Conservation (phyloP, 2,797 vertebrate genomes). For the Hirundo rustica region DNA sequence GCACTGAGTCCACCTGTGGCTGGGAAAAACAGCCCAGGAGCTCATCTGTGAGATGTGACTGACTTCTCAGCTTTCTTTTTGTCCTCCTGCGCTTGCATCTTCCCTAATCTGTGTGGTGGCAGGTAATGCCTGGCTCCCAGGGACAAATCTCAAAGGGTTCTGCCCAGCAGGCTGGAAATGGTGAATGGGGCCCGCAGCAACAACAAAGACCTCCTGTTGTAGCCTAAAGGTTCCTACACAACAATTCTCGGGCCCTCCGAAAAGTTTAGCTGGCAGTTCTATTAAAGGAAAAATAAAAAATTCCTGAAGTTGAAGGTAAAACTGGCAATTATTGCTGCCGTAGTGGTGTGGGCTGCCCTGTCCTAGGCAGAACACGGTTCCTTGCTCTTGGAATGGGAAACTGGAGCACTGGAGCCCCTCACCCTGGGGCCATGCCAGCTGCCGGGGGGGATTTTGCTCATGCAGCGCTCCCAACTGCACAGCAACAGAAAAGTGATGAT, state of each 20-base stretch:
- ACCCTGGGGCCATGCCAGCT: neutral
- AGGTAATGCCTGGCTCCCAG: neutral
- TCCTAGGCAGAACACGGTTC: fast-evolving
- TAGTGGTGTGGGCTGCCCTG: neutral
- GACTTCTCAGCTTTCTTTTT: neutral
- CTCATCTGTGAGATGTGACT: neutral
- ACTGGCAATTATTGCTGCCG: fast-evolving
- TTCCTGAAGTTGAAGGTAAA: neutral
- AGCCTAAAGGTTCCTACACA: neutral
- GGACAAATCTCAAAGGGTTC: neutral
- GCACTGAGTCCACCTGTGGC: neutral
- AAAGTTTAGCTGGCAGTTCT: neutral
- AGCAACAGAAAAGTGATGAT: neutral
- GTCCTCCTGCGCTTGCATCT: neutral
- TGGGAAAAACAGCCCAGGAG: neutral
- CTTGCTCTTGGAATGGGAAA: neutral
- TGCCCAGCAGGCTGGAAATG: neutral
- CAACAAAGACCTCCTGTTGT: neutral
- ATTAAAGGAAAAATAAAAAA: neutral
- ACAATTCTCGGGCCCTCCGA: neutral
- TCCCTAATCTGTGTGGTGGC: neutral
- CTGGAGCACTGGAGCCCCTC: neutral
- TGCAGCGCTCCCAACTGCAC: fast-evolving
- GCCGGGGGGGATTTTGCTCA: fast-evolving
- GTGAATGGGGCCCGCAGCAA: neutral